Evolutionary conservation across 2,888 invertebrate species (phyloP).

Genomic region (Tachina lurida): DNA sequence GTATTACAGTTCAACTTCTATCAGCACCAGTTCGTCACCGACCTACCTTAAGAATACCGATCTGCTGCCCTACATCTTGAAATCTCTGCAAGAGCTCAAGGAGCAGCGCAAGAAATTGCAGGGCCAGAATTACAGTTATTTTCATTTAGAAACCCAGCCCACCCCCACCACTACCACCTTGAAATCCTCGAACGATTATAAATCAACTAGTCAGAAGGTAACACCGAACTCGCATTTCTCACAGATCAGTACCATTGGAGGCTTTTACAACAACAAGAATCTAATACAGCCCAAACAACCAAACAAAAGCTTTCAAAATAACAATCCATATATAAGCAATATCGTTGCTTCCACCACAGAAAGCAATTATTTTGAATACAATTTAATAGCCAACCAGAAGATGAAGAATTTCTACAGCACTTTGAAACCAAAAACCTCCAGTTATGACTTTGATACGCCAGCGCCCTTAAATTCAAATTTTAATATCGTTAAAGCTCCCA

Average conservation of each 20-base stretch:
- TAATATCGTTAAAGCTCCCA: conserved; percentile 78
- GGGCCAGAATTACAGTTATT: conserved; percentile 82
- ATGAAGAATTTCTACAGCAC: conserved; percentile 79
- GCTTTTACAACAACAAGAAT: conserved; percentile 84
- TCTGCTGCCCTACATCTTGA: conserved; percentile 78
- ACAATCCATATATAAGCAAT: conserved; percentile 64
- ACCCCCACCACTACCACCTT: conserved; percentile 70
- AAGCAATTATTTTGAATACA: conserved; percentile 82
- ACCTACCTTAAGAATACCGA: conserved; percentile 75
- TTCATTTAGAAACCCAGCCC: conserved; percentile 81
- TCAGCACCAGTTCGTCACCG: conserved; percentile 72
- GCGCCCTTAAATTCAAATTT: conserved; percentile 76
- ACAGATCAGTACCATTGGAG: conserved; percentile 84
- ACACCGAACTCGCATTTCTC: conserved; percentile 85
- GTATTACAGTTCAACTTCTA: conserved; percentile 71
- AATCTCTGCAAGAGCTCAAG: conserved; percentile 79
- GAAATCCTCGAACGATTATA: conserved; percentile 70
- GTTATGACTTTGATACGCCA: conserved; percentile 58
- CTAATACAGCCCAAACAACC: conserved; percentile 49
- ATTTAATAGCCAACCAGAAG: conserved; percentile 81
- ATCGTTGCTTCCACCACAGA: conserved; percentile 77
- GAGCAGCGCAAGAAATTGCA: conserved; percentile 79
- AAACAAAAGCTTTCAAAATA: conserved; percentile 36
- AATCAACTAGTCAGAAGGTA: conserved; percentile 68
- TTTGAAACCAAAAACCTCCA: conserved; percentile 67